These are phyloP conservation scores for Ageneiosus marmoratus DNA, from an alignment of 2,113 vertebrate genomes.

Conservation along the genomic window DNA sequence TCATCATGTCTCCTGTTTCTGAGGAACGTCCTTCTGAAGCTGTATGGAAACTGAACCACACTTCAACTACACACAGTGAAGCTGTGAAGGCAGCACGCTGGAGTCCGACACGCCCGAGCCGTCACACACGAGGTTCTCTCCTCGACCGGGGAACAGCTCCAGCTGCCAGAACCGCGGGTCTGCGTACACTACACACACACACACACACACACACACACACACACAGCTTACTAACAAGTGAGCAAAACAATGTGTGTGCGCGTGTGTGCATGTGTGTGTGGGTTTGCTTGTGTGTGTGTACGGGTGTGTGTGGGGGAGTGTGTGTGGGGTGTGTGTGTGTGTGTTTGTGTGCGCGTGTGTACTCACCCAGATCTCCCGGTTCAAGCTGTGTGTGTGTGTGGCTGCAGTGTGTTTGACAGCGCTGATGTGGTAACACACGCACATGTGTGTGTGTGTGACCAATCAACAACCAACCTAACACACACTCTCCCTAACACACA, in stretches of 20 bases:
- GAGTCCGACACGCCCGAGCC: conserved; percentile 56
- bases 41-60: background rate
- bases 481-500: conserved; percentile 62
- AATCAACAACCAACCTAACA: conserved; percentile 73
- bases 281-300: background rate
- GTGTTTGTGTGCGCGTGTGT: background rate
- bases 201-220: background rate
- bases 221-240: background rate
- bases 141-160: conserved; percentile 71
- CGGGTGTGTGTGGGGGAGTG: background rate
- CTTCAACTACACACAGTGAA: background rate
- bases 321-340: background rate
- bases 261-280: no score
- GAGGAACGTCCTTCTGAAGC: background rate
- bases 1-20: background rate
- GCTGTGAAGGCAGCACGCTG: background rate
- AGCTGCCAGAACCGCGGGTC: conserved; percentile 76
- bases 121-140: conserved; percentile 74
- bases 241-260: no score
- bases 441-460: conserved; percentile 68
- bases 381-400: conserved; percentile 74
- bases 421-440: conserved; percentile 67
- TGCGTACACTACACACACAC: conserved; percentile 65
- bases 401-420: conserved; percentile 72
- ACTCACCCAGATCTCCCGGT: conserved; percentile 73